A percentile compares a stretch with the other conserved stretches of the same genome.
phyloP scores from a whole-genome alignment of 2,888 invertebrate genomes.

The Nomada goodeniana region DNA sequence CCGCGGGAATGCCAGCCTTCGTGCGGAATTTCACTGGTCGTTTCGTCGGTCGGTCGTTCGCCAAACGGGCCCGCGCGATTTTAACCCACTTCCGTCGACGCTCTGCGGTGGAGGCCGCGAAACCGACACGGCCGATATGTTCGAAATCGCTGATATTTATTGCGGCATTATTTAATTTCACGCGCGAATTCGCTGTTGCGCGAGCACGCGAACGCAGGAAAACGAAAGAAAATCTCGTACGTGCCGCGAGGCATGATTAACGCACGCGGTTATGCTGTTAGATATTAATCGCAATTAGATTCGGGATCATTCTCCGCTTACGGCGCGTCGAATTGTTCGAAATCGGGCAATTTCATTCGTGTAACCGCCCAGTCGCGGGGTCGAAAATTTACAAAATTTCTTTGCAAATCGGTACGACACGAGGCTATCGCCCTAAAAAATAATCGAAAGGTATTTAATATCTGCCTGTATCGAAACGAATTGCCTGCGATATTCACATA shows the following conservation, averaged over 20 bases:
- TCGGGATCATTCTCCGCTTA: too few species aligned
- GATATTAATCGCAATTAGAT: too few species aligned
- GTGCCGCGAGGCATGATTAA: too few species aligned
- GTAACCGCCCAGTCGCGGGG: too few species aligned
- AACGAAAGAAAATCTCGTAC: too few species aligned
- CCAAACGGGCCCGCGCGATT: constrained; percentile 16
- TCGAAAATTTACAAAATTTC: too few species aligned
- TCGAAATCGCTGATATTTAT: not conserved
- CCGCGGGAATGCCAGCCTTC: constrained; percentile 36
- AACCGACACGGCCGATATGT: not conserved
- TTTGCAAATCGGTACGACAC: too few species aligned
- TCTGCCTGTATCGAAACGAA: not conserved
- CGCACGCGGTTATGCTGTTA: too few species aligned
- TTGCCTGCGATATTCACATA: not conserved
- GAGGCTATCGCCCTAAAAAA: too few species aligned
- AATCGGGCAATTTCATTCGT: too few species aligned
- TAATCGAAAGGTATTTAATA: not conserved
- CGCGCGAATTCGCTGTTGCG: not conserved
- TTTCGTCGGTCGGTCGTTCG: constrained; percentile 5
- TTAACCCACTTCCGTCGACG: constrained; percentile 9
- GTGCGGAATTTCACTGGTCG: constrained; percentile 13
- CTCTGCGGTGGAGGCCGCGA: not conserved
- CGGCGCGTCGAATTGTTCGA: too few species aligned
- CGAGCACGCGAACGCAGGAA: not conserved
- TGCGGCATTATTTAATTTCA: not conserved